These are phyloP conservation scores for Cenopis cana DNA, from an alignment of 2,888 invertebrate genomes.

Conservation along the genomic window DNA sequence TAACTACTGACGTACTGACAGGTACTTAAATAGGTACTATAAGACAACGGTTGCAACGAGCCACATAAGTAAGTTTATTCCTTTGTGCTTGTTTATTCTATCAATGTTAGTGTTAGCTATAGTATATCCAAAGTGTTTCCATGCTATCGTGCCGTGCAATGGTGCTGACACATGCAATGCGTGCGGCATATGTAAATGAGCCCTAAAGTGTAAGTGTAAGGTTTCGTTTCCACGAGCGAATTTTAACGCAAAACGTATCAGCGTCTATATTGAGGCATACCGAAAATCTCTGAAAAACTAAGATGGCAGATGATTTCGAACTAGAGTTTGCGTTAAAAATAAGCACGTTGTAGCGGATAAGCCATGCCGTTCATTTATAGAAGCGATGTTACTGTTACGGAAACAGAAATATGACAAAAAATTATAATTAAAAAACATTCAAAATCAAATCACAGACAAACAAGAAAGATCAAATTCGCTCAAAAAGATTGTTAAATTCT, in stretches of 20 bases:
- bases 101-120: too few species aligned
- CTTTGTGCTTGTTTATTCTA: not conserved
- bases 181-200: conserved; percentile 28
- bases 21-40: too few species aligned
- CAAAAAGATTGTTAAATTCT: too few species aligned
- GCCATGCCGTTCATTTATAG: not conserved
- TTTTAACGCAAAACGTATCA: not conserved
- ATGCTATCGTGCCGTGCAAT: conserved; percentile 37
- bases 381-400: not conserved
- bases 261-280: not conserved
- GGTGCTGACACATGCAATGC: too few species aligned
- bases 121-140: conserved; percentile 35
- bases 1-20: too few species aligned
- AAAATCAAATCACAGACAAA: too few species aligned
- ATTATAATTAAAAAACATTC: too few species aligned
- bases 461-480: too few species aligned
- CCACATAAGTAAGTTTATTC: not conserved
- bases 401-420: too few species aligned
- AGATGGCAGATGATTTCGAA: not conserved
- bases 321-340: not conserved
- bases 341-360: not conserved
- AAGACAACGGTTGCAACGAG: not conserved
- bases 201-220: not conserved
- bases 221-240: not conserved
- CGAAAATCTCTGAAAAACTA: not conserved